phyloP scores from a whole-genome alignment of 2,113 vertebrate species.

The Prunella fulvescens region DNA sequence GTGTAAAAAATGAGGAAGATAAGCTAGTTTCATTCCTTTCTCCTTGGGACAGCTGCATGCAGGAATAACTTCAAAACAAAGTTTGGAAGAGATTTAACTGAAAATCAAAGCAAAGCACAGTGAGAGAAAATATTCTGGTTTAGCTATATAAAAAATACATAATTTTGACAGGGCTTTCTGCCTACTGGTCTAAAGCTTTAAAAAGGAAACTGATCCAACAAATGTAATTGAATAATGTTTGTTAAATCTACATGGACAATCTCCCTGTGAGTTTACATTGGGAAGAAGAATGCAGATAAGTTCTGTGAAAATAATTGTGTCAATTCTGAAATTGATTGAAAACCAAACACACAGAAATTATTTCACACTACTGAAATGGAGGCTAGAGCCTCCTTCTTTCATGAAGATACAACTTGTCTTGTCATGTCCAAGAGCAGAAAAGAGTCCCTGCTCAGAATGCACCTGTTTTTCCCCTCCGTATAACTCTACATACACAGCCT shows the following conservation, averaged over 20 bases:
- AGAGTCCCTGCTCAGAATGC: neutral
- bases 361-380: neutral
- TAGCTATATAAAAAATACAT: neutral
- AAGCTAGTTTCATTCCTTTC: neutral
- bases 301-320: neutral
- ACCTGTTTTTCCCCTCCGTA: neutral
- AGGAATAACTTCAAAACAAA: neutral
- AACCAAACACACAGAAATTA: neutral
- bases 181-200: neutral
- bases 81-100: neutral
- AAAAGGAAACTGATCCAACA: neutral
- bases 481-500: neutral
- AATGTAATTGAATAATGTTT: neutral
- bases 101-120: neutral
- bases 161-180: neutral
- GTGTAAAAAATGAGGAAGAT: neutral
- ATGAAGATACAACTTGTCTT: neutral
- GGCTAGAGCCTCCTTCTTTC: neutral
- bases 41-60: neutral
- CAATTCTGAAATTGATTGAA: neutral
- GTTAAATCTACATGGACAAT: neutral
- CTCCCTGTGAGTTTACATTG: neutral
- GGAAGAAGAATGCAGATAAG: neutral
- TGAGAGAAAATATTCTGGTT: neutral
- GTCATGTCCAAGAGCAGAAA: neutral